Base-by-base conservation (phyloP, 2,888 invertebrate genomes). In the Margaritifera margaritifera region DNA sequence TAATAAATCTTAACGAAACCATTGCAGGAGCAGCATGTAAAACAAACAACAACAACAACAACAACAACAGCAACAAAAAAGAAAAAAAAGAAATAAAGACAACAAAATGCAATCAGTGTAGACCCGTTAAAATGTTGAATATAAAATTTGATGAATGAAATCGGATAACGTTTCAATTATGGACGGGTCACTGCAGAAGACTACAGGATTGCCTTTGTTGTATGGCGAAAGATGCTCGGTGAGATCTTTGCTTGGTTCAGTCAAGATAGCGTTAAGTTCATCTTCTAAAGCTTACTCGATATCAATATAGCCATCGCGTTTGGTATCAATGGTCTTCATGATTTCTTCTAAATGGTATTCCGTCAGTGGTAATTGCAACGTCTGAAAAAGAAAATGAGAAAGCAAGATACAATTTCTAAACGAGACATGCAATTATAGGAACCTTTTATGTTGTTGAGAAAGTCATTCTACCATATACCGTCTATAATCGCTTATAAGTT, bases 221-320 rank as follows among this genome's bases (percentile, higher is more conserved):
- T 4, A 42, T 4, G 2, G 42, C 42, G 42, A 42, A 42, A 42
- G 42, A 42, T 11, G 2, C 11, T 11, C 42, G 2, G 42, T 42
- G 42, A 42, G 11, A 42, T 42, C 2, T 42, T 42, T 42, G 42
- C 11, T 11, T 11, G 11, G 11, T 11, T 42, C 1, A 31, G 8
- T n/a, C 6, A 24, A 11, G 25, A 25, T n/a, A 15, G 11, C 11
- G n/a, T 22, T 24, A 55, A 8, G 56, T 22, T n/a, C 56, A 55
- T 18, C 22, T 27, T 22, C n/a, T 1, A 15, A 57, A 31, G 72
- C 83, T 75, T 77, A 86, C 86, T 84, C 81, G 31, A 86, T 74
- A 66, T 85, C 84, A 18, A 86, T 79, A 55, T 75, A 80, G 18
- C 85, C 85, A 64, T 86, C 85, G 55, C 75, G 74, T 58, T 86